phyloP scores from a whole-genome alignment of 92 coral and sea anemone genomes.

The Heteractis magnifica region DNA sequence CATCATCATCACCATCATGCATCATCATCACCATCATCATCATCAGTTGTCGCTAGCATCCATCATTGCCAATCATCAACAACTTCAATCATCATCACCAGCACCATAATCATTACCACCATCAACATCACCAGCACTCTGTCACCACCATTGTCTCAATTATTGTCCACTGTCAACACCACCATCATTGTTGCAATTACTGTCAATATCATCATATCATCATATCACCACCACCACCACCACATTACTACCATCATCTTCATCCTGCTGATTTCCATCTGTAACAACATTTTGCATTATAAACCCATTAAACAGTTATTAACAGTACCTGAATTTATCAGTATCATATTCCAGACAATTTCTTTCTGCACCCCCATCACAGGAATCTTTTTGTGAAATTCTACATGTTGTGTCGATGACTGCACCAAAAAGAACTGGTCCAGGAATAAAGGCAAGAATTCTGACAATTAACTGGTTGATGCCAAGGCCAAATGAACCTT shows the following conservation, averaged over 20 bases:
- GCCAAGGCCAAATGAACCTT: conserved; percentile 95
- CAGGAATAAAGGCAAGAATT: conserved; percentile 86
- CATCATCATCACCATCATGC: too few species aligned
- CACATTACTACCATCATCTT: too few species aligned
- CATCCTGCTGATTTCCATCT: too few species aligned
- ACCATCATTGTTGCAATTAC: neutral
- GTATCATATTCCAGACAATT: conserved; percentile 90
- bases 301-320: neutral
- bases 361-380: conserved; percentile 68
- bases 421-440: conserved; percentile 80
- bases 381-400: conserved; percentile 76
- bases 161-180: too few species aligned
- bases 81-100: too few species aligned
- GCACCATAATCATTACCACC: too few species aligned
- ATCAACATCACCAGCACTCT: too few species aligned
- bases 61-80: too few species aligned
- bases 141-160: too few species aligned
- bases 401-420: conserved; percentile 79
- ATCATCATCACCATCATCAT: too few species aligned
- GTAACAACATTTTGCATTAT: neutral
- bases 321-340: conserved; percentile 64
- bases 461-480: conserved; percentile 84
- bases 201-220: neutral
- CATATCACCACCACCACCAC: neutral
- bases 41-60: too few species aligned